Base-by-base conservation (phyloP, 2,797 vertebrate genomes). In the Malurus leucopterus region DNA sequence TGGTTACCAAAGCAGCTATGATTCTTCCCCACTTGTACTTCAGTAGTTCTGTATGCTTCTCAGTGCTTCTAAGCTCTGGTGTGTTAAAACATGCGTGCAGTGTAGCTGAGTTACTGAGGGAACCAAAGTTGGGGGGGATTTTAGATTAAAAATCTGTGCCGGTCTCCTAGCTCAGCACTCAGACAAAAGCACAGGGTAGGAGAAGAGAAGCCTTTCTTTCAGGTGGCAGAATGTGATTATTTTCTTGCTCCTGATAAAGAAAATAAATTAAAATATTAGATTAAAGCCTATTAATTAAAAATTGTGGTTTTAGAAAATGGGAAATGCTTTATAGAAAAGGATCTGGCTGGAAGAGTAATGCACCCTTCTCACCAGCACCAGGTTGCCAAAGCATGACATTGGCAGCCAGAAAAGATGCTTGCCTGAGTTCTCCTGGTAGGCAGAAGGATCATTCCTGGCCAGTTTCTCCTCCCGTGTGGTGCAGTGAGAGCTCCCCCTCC, bases 1-100 rank as follows among this genome's bases (percentile, higher is more conserved):
- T 73, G 82, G 86, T 95, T 95, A 88, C 95, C 79, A 91, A 84
- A 95, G 93, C 86, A 93, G 85, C 89, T 80, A 29, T 34, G 73
- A 81, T 69, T 85, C 72, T 80, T 89, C 54, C 20, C 11, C 11
- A 9, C n/a, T 88, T 81, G 30, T 53, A 9, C 59, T 89, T 18
- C 17, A 47, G 55, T n/a, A 50, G 49, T 62, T 34, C 49, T 93
- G 30, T 18, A 4, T 51, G 40, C 57, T 81, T 62, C 61, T 63
- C 53, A 20, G 50, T 64, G 44, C 51, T 0, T 1, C 76, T 79
- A 49, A 65, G 46, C 23, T 41, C 87, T 91, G 62, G 84, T 84
- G 75, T 84, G 76, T 54, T 85, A 84, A 78, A 78, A 44, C 14
- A 68, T 69, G 68, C 24, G 2, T 47, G 34, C 78, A 69, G 61